Evolutionary conservation across 2,113 vertebrate species (phyloP).

Genomic region (Struthidea cinerea): DNA sequence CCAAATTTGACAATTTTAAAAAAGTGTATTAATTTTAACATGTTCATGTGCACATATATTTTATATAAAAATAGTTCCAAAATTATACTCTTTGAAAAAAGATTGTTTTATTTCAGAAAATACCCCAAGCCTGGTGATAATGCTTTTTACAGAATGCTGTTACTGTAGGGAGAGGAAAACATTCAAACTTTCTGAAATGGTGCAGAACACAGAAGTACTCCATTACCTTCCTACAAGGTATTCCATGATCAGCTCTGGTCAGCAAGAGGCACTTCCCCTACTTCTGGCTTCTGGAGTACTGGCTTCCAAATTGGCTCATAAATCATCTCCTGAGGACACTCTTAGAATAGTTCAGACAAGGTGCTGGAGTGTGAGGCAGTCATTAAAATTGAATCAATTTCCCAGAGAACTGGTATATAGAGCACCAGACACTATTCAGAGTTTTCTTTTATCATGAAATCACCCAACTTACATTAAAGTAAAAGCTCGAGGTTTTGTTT

Average conservation of each 20-base stretch:
- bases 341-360: neutral
- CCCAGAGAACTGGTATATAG: neutral
- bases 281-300: neutral
- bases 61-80: neutral
- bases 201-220: neutral
- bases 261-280: neutral
- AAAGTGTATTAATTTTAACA: neutral
- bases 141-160: neutral
- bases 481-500: neutral
- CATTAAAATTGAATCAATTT: neutral
- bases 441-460: neutral
- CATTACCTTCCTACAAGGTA: neutral
- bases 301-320: neutral
- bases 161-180: neutral
- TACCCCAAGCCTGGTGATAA: neutral
- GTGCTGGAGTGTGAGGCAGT: neutral
- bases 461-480: neutral
- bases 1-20: accelerated
- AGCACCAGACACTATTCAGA: neutral
- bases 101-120: neutral
- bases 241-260: neutral
- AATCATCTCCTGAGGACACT: neutral
- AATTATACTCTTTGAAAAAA: neutral
- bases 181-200: neutral
- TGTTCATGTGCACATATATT: neutral